These are phyloP conservation scores for Anagrus nilaparvatae DNA, from an alignment of 1,140 invertebrate genomes.

Conservation along the genomic window DNA sequence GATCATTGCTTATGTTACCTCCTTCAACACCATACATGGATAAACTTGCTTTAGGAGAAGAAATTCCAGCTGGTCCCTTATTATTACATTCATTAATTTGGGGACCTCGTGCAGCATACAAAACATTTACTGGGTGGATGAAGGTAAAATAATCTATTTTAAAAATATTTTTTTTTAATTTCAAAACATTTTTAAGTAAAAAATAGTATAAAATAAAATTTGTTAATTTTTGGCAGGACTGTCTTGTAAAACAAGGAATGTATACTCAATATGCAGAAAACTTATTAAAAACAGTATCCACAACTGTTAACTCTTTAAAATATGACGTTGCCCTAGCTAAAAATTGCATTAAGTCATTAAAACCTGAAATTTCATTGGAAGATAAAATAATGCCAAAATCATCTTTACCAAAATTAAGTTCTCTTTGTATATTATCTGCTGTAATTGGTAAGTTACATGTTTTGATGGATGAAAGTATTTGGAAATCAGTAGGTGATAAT, in stretches of 20 bases:
- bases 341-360: slow-evolving; percentile 55
- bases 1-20: slow-evolving; percentile 67
- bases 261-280: slow-evolving; percentile 73
- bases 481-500: slow-evolving; percentile 29
- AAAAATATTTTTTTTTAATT: slow-evolving; percentile 1
- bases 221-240: slow-evolving; percentile 59
- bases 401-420: slow-evolving; percentile 52
- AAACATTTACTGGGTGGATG: slow-evolving; percentile 58
- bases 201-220: not conserved
- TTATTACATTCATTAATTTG: slow-evolving; percentile 64
- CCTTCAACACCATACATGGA: slow-evolving; percentile 82
- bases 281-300: slow-evolving; percentile 58
- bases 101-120: slow-evolving; percentile 55
- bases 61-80: slow-evolving; percentile 45
- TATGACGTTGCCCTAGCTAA: slow-evolving; percentile 64
- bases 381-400: slow-evolving; percentile 42
- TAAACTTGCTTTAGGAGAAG: slow-evolving; percentile 54
- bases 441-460: slow-evolving; percentile 62
- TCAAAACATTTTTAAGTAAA: too few relatives aligned
- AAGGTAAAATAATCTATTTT: slow-evolving; percentile 34
- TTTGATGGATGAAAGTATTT: slow-evolving; percentile 44
- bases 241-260: slow-evolving; percentile 81
- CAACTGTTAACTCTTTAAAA: slow-evolving; percentile 51
- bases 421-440: slow-evolving; percentile 55
- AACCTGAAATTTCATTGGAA: slow-evolving; percentile 38